Percentiles rank a stretch among this genome's conserved stretches.
These are phyloP conservation scores for Tyrophagus putrescentiae DNA, from an alignment of 1,140 invertebrate species.

Conservation along the genomic window DNA sequence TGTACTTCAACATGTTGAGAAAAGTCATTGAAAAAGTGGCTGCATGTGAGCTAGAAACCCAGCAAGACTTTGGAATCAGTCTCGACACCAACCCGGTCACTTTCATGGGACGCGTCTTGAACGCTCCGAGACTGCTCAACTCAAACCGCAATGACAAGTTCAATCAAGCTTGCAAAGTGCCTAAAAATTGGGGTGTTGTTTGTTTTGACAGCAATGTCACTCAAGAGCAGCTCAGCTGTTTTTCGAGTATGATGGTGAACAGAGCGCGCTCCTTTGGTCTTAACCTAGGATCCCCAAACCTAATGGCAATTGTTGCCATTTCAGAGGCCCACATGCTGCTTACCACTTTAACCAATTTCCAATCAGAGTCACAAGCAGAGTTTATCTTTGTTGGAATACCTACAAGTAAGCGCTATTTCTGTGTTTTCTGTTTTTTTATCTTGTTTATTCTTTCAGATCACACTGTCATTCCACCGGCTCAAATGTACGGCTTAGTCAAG, in stretches of 20 bases:
- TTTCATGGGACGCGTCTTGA: not conserved
- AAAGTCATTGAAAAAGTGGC: not conserved
- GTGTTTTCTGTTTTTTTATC: not conserved
- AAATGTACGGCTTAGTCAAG: slow-evolving; percentile 4
- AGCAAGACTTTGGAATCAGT: not conserved
- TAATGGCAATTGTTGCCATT: no score
- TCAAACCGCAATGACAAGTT: not conserved
- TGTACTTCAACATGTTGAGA: not conserved
- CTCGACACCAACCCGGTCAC: not conserved
- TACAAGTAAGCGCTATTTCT: not conserved
- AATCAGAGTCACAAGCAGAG: not conserved
- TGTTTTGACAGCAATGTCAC: not conserved
- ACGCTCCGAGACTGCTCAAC: not conserved
- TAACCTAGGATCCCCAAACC: not conserved
- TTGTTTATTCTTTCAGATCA: not conserved
- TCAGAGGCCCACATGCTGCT: not conserved
- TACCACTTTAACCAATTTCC: not conserved
- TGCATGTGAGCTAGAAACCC: not conserved
- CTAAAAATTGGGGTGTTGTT: not conserved
- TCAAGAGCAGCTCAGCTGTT: not conserved
- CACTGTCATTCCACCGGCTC: not conserved
- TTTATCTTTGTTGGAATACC: slow-evolving; percentile 1
- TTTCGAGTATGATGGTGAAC: not conserved
- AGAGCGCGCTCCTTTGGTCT: not conserved
- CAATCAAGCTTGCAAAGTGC: not conserved